A percentile compares a stretch with the other conserved stretches of the same genome.
Evolutionary conservation across 2,113 vertebrate species (phyloP).

Genomic region (Macroglossus sobrinus): DNA sequence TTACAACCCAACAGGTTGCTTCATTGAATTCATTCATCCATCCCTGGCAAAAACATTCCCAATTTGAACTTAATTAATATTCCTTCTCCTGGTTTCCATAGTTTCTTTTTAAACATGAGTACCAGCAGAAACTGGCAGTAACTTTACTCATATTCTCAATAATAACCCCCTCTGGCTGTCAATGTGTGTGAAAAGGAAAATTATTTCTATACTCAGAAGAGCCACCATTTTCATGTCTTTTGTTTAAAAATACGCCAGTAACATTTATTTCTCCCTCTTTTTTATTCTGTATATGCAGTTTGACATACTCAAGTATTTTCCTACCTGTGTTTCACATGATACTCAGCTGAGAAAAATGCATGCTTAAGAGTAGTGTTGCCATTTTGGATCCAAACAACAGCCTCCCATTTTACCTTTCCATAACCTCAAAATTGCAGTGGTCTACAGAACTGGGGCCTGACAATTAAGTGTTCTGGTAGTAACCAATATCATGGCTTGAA

Average conservation of each 20-base stretch:
- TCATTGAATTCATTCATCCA: slow-evolving; percentile 85
- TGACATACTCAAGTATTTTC: slow-evolving; percentile 75
- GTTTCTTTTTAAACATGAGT: slow-evolving; percentile 90
- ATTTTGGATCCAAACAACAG: background rate
- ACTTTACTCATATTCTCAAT: slow-evolving; percentile 88
- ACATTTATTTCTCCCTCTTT: slow-evolving; percentile 45
- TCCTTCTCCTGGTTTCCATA: slow-evolving; percentile 89
- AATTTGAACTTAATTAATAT: slow-evolving; percentile 93
- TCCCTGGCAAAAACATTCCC: slow-evolving; percentile 86
- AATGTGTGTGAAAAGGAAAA: slow-evolving; percentile 82
- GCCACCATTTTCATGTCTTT: slow-evolving; percentile 79
- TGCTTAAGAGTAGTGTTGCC: background rate
- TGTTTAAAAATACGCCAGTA: slow-evolving; percentile 79
- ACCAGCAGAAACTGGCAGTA: slow-evolving; percentile 85
- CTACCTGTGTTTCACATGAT: background rate
- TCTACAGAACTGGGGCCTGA: background rate
- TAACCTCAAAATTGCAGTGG: background rate
- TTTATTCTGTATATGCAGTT: slow-evolving; percentile 57
- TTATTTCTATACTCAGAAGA: slow-evolving; percentile 80
- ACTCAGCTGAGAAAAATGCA: background rate
- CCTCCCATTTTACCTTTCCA: background rate
- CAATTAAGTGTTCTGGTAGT: background rate
- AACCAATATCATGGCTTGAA: background rate
- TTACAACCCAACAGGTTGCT: slow-evolving; percentile 86
- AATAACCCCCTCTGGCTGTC: slow-evolving; percentile 86